Evolutionary conservation across 35 echinoderm and acorn worm species (phyloP).

Genomic region (Patiria miniata): DNA sequence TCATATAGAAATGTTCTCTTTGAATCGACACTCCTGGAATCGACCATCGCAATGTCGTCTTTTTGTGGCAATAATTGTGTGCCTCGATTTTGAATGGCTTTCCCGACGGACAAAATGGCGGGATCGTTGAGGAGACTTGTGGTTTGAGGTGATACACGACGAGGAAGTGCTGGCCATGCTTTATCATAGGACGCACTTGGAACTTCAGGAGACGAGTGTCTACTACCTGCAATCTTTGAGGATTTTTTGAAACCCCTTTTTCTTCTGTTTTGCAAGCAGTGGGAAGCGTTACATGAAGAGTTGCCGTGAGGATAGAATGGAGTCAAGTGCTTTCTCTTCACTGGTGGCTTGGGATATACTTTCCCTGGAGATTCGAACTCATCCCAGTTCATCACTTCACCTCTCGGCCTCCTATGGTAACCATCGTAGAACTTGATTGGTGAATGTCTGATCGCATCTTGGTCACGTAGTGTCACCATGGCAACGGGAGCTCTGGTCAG

Average conservation of each 20-base stretch:
- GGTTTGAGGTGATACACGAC: background rate
- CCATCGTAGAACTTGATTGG: background rate
- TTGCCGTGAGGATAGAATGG: background rate
- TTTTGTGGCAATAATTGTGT: background rate
- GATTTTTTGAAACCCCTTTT: background rate
- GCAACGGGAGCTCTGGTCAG: background rate
- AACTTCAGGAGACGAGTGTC: background rate
- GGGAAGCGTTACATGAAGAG: background rate
- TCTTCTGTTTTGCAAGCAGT: background rate
- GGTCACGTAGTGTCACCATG: background rate
- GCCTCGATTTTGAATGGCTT: background rate
- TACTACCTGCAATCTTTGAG: too few relatives aligned
- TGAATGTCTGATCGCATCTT: background rate
- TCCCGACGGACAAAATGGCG: background rate
- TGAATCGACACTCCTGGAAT: too few relatives aligned
- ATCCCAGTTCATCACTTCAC: background rate
- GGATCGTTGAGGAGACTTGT: background rate
- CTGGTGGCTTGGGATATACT: background rate
- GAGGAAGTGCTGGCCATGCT: background rate
- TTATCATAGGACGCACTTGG: background rate
- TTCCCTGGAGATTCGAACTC: background rate
- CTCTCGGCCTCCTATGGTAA: background rate
- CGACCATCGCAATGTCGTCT: background rate
- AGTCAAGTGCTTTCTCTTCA: background rate
- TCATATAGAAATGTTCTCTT: background rate